phyloP scores from a whole-genome alignment of 2,888 invertebrate genomes.

The Chaetoderma sp. region DNA sequence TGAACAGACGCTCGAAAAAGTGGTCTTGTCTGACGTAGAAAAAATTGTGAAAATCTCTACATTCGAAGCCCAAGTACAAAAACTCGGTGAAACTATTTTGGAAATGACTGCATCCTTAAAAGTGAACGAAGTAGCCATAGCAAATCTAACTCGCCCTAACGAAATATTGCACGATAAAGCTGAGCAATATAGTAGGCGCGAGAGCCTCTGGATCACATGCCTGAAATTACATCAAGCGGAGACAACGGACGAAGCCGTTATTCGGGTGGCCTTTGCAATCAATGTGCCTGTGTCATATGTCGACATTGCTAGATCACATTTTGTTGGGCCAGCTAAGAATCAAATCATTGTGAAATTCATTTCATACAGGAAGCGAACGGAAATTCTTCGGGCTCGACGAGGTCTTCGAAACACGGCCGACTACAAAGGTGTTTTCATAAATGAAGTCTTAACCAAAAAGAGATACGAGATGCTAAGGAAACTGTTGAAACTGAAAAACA shows the following conservation, averaged over 20 bases:
- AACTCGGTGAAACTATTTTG: no score
- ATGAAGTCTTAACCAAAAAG: background rate
- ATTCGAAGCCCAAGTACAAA: no score
- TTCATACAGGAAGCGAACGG: background rate
- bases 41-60: no score
- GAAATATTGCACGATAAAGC: background rate
- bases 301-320: constrained; percentile 1
- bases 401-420: background rate
- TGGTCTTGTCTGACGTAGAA: no score
- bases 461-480: background rate
- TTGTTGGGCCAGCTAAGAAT: background rate
- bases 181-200: constrained; percentile 1
- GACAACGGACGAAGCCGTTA: constrained; percentile 1
- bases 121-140: no score
- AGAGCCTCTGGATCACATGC: background rate
- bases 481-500: background rate
- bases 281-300: background rate
- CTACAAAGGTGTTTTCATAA: background rate
- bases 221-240: background rate
- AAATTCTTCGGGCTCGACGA: background rate
- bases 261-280: background rate
- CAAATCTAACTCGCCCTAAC: no score
- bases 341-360: constrained; percentile 1
- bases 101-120: no score
- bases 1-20: no score